These are phyloP conservation scores for Agrotis segetum DNA, from an alignment of 2,888 invertebrate genomes.

Conservation along the genomic window DNA sequence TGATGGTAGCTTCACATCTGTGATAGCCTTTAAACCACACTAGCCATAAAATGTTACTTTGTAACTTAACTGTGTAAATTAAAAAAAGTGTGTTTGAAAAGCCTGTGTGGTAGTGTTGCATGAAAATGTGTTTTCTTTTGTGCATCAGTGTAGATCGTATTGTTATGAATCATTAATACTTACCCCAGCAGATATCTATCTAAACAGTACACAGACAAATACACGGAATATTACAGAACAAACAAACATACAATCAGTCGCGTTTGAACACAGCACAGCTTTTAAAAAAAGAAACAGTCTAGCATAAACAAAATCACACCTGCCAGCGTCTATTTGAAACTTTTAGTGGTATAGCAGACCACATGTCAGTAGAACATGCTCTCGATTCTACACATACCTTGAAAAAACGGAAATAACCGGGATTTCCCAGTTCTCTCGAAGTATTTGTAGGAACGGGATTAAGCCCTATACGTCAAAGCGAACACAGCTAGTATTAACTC, in stretches of 20 bases:
- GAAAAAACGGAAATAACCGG: too few species aligned
- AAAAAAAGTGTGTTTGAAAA: neutral
- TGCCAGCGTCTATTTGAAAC: conserved; percentile 27
- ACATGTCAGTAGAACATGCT: too few species aligned
- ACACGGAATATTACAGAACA: conserved; percentile 29
- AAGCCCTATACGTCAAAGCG: too few species aligned
- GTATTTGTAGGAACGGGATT: too few species aligned
- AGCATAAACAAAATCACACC: conserved; percentile 29
- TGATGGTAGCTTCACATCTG: neutral
- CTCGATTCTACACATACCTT: too few species aligned
- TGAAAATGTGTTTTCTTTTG: conserved; percentile 3
- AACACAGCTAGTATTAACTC: too few species aligned
- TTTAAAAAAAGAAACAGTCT: conserved; percentile 25
- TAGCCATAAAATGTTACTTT: too few species aligned
- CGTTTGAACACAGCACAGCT: conserved; percentile 20
- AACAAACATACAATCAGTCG: conserved; percentile 37
- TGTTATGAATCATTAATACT: conserved; percentile 16
- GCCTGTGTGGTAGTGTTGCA: neutral
- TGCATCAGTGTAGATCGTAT: conserved; percentile 30
- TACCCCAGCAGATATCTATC: conserved; percentile 31
- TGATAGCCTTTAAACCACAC: neutral
- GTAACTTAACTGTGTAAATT: neutral
- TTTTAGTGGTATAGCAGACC: too few species aligned
- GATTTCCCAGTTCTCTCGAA: too few species aligned
- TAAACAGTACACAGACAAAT: conserved; percentile 24